Evolutionary conservation across 2,113 vertebrate species (phyloP).

Genomic region (Aegotheles bennettii): DNA sequence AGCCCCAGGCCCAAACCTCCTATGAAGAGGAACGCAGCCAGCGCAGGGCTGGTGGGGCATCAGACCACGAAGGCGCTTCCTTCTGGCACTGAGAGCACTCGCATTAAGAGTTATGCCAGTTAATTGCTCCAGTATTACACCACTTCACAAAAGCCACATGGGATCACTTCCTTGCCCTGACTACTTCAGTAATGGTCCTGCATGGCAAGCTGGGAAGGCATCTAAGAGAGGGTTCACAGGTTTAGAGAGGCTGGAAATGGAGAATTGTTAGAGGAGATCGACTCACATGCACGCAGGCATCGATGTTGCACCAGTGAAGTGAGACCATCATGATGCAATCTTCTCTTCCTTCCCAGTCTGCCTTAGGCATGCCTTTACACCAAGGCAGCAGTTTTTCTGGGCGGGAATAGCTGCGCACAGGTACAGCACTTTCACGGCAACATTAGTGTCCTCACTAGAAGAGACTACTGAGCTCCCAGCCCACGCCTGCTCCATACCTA

Average conservation of each 20-base stretch:
- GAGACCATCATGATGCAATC: background rate
- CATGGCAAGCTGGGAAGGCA: background rate
- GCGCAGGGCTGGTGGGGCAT: background rate
- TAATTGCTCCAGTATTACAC: background rate
- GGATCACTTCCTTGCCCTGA: background rate
- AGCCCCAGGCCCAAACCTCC: background rate
- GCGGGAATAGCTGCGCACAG: background rate
- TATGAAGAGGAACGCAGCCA: background rate
- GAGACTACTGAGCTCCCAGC: background rate
- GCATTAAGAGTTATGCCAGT: accelerated
- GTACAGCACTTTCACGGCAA: background rate
- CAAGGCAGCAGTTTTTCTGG: background rate
- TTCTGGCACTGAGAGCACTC: background rate
- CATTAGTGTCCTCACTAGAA: background rate
- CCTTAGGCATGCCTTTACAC: background rate
- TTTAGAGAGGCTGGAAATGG: background rate
- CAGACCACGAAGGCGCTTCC: background rate
- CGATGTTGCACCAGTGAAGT: background rate
- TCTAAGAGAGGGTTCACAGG: background rate
- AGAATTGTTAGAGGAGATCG: background rate
- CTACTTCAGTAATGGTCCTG: background rate
- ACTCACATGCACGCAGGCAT: accelerated
- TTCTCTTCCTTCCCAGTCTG: background rate
- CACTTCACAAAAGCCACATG: background rate
- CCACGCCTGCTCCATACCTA: background rate